Percentiles rank a stretch among this genome's conserved stretches.
phyloP scores from a whole-genome alignment of 2,113 vertebrate species.

The Oreochromis spilurus region DNA sequence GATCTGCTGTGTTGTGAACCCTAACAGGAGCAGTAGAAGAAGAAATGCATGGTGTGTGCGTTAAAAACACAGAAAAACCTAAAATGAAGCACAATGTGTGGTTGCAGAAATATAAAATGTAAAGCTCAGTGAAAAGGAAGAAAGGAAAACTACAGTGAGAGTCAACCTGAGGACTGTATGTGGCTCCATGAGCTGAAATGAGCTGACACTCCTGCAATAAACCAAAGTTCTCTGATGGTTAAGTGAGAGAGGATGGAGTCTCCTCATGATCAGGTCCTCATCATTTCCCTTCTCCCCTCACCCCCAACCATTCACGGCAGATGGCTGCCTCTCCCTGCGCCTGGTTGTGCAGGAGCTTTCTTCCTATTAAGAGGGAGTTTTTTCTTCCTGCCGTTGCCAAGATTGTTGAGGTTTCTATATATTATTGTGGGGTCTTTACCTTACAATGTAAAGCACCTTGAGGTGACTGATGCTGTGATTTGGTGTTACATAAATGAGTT shows the following conservation, averaged over 20 bases:
- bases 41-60: fast-evolving
- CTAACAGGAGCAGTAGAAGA: not conserved
- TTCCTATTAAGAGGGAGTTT: not conserved
- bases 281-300: not conserved
- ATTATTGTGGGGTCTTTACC: not conserved
- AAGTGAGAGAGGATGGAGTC: not conserved
- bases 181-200: not conserved
- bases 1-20: not conserved
- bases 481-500: not conserved
- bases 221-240: not conserved
- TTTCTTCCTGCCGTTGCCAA: fast-evolving
- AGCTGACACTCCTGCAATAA: not conserved
- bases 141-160: not conserved
- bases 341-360: not conserved
- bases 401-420: not conserved
- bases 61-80: not conserved
- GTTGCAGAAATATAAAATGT: not conserved
- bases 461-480: not conserved
- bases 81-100: not conserved
- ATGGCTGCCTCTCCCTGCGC: not conserved
- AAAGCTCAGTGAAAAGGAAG: not conserved
- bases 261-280: not conserved
- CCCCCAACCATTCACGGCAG: fast-evolving
- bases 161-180: not conserved
- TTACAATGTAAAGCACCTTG: fast-evolving